Evolutionary conservation across 2,888 invertebrate genomes (phyloP), one percentile per base, ranked within the genome.

Genomic region (Ormia ochracea): DNA sequence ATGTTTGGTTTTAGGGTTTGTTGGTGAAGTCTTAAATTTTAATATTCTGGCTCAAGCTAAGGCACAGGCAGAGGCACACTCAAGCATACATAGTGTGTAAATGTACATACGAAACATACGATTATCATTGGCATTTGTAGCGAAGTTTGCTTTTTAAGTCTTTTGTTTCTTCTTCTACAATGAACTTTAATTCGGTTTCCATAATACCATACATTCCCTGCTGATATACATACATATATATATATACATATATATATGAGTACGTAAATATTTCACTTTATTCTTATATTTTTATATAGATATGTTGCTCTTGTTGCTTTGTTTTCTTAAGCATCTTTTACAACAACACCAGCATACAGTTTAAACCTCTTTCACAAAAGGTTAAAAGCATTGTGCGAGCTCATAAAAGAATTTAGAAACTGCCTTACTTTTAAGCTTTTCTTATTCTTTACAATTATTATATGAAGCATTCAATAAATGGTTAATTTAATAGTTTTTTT

Each of bases 1-100:
- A 66, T 70, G 54, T 72, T 48, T 80, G 19, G 56, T 45, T 41
- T 63, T 72, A 70, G 68, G 72, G 87, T 86, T 88, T 72, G 86
- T 82, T 84, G 81, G 82, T 85, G 82, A 81, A 87, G 85, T 86
- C 87, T 88, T 88, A 85, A 83, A 84, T 87, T 83, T 81, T 82
- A 43, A 63, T 38, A 28, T 65, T 70, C 33, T 52, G 63, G 58
- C 56, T 41, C 14, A 69, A 38, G 23, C 31, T 19, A 23, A 33
- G 12, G 10, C 26, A 61, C 0, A 69, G 48, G 23, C 31, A 26
- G 23, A 33, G 12, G 10, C 26, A 61, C 0, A 33, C 10, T 41
- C 14, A 69, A 6, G 31, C 21, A 70, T n/a, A 43, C 43, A 69
- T 17, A 45, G n/a, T n/a, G n/a, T n/a, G n/a, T n/a, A n/a, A n/a